Evolutionary conservation across 37 sponge, comb jelly and placozoan species (phyloP), one percentile per base, ranked within the genome.

Genomic region (Halisarca cf. caerulea): DNA sequence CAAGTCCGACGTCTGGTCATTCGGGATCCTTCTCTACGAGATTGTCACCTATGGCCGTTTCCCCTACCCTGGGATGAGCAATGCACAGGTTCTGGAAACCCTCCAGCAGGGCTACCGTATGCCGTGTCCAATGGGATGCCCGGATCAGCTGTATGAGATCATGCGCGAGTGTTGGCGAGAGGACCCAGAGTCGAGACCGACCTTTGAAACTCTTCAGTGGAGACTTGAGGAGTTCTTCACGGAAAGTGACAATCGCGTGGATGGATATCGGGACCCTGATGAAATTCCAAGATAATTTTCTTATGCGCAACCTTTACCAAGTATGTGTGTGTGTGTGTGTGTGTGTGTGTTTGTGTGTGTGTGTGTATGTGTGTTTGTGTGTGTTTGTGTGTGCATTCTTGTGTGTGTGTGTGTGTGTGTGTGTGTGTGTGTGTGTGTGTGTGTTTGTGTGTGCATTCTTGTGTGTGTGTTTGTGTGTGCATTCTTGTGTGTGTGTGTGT

Each of bases 1-100:
- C 75, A 98, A 98, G 75, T 96, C 99, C 24, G 99, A 98, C 74
- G 95, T 98, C 35, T 98, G 99, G 99, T 94, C 95, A 25, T 96
- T 94, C 87, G 99, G 99, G 15, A 90, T 98, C 20, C 93, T 96
- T 15, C 81, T 96, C 51, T 94, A 94, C 11, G 99, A 98, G 84
- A 82, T 98, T 15, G 89, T 98, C 59, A 98, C 99, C 7, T 96
- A 98, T 73, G 99, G 99, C 7, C 89, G 95, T 0, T 92, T 94
- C 81, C 99, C 99, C 7, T 98, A 98, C 58, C 96, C 97, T 0
- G 98, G 97, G 0, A 94, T 95, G 97, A 97, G 93, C 41, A 97
- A 97, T 84, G 95, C 97, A 17, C 90, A 97, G 64, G 96, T 92
- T 23, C 59, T 92, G 87, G 93, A 93, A 59, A 84, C 84, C 23